phyloP scores from a whole-genome alignment of 2,888 invertebrate genomes.

The Lucinisca nassula region DNA sequence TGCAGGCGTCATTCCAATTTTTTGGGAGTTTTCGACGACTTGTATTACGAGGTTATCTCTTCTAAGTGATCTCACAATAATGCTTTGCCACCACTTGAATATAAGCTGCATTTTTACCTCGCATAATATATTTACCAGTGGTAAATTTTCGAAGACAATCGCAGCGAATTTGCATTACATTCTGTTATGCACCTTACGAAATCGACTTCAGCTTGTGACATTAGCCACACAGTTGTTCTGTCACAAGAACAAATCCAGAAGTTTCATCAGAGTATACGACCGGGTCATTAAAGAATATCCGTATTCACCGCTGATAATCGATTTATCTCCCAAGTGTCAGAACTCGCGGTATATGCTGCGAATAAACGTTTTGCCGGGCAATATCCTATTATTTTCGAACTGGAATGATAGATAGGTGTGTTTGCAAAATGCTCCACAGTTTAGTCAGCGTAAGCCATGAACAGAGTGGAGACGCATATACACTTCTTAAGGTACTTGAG shows the following conservation, averaged over 20 bases:
- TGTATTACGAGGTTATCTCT: conserved; percentile 9
- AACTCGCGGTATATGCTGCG: conserved; percentile 3
- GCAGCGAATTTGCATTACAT: conserved; percentile 19
- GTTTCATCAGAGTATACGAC: conserved; percentile 2
- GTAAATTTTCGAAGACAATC: conserved; percentile 15
- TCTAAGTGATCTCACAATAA: not conserved
- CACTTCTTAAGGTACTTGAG: conserved; percentile 2
- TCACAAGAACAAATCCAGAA: conserved; percentile 8
- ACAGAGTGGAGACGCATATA: not conserved
- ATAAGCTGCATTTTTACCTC: conserved; percentile 1
- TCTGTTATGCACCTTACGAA: not conserved
- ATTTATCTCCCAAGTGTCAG: not conserved
- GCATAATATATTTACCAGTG: conserved; percentile 5
- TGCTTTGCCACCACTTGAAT: conserved; percentile 1
- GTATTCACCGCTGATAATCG: conserved; percentile 3
- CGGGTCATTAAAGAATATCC: not conserved
- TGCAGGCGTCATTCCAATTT: no score
- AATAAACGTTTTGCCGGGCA: conserved; percentile 16
- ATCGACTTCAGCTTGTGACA: conserved; percentile 17
- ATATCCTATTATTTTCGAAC: conserved; percentile 6
- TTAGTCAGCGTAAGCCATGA: not conserved
- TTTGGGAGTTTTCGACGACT: conserved; percentile 4
- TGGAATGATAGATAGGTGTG: not conserved
- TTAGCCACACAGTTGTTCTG: conserved; percentile 10
- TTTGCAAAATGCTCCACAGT: not conserved